Percentiles rank a stretch among this genome's conserved stretches.
These are phyloP conservation scores for Sarotherodon lohbergeri DNA, from an alignment of 2,113 vertebrate species.

Conservation along the genomic window DNA sequence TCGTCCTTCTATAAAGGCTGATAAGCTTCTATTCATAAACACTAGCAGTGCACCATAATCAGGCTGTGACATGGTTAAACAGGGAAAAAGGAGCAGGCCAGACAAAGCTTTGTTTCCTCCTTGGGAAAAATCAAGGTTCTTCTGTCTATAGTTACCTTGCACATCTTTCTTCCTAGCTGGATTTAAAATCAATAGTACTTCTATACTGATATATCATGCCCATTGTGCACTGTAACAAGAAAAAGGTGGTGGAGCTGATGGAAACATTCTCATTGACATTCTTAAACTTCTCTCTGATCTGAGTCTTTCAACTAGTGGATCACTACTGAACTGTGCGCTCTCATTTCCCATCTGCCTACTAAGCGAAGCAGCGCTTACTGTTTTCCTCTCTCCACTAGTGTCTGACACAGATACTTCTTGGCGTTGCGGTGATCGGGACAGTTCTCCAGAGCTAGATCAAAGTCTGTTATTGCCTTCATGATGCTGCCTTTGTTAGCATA, in stretches of 20 bases:
- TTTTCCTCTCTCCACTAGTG: conserved; percentile 90
- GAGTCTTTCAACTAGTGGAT: neutral
- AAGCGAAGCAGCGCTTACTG: conserved; percentile 78
- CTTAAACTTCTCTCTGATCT: neutral
- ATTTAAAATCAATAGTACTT: neutral
- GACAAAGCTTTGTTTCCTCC: neutral
- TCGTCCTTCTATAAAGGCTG: neutral
- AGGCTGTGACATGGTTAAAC: neutral
- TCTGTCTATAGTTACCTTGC: neutral
- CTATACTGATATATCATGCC: neutral
- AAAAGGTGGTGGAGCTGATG: neutral
- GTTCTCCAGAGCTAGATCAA: conserved; percentile 89
- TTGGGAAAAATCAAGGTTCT: neutral
- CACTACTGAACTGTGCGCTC: neutral
- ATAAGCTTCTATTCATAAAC: neutral
- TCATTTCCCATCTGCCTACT: neutral
- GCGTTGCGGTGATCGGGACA: conserved; percentile 94
- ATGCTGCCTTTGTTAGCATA: conserved; percentile 96
- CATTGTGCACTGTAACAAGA: neutral
- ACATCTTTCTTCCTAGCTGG: neutral
- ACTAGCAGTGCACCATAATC: neutral
- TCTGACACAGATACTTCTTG: conserved; percentile 96
- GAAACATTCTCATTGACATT: neutral
- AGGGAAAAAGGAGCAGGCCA: neutral
- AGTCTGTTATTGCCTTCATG: conserved; percentile 90